Base-by-base conservation (phyloP, 2,113 vertebrate species). In the Recurvirostra avosetta region DNA sequence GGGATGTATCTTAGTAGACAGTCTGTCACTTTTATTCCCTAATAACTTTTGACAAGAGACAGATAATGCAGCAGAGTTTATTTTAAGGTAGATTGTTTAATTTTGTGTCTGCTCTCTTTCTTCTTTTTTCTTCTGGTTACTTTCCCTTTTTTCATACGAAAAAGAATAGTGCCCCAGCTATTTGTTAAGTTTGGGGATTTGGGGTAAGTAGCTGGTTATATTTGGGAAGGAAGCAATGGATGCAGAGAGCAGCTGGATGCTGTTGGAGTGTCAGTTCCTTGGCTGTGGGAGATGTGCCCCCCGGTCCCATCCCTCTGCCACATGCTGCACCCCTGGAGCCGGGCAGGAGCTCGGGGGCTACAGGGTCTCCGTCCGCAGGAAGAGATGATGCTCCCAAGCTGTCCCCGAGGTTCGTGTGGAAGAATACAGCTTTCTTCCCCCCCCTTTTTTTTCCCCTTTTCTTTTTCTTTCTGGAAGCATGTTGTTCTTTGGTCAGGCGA, bases 1-100 rank as follows among this genome's bases (percentile, higher is more conserved):
- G 96, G 49, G 86, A 92, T 94, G 79, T 61, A 29, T 96, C 91
- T 92, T 43, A 58, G 73, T 11, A 91, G 92, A 88, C 89, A 93
- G 70, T 50, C 90, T 91, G 96, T 88, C 96, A 55, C 80, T 67
- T 80, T 65, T 89, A 85, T 94, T 95, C 79, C 77, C 82, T 67
- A 88, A 84, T 83, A 86, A 90, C 95, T 32, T 88, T 83, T 83
- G 94, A 91, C 86, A 92, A 91, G 85, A 86, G 73, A 62, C 96
- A 91, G 96, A 91, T 67, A 49, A 74, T 19, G 59, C 80, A 4
- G 3, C 62, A 66, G 87, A 89, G 93, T 92, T 96, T 96, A 76
- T 90, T 82, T 92, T 94, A 92, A 67, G 56, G 70, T 82, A 53
- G 63, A 59, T 63, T 95, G 67, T 91, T 93, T 73, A 82, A 77